Base-by-base conservation (phyloP, 2,888 invertebrate genomes). In the Ferrisia virgata region DNA sequence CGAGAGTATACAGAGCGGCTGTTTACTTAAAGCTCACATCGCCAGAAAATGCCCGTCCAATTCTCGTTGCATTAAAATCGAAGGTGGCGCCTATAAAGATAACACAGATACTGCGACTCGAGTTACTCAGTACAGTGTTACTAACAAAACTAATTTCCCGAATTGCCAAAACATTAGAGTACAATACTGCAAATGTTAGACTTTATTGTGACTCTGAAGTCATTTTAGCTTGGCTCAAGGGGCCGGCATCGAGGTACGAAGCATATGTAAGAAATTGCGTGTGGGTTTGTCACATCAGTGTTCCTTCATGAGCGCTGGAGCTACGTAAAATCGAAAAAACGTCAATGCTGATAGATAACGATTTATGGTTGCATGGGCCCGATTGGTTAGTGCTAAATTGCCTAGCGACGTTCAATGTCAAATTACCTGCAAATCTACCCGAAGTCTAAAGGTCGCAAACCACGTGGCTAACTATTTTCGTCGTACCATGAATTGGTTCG, bases 61-160 rank as follows among this genome's bases (percentile, higher is more conserved):
- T 25, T 18, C 33, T 81, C 5, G 53, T 85, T n/a, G 64, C 53
- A 11, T 58, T 82, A 11, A 85, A 85, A 85, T 40, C 79, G 22
- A 81, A 82, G 69, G 85, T 85, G 3, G 81, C 85, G 4, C 85
- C 85, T 1, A 5, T 69, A 8, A 85, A 69, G 31, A 25, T 81
- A 15, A 81, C 79, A 0, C n/a, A n/a, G n/a, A 79, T 86, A 11
- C 86, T 85, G 1, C 76, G 85, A 3, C 78, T 86, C 11, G 86
- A 86, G 78, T 36, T 86, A 39, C 85, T 85, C 31, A 85, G 79
- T 9, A 85, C 86, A 11, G 84, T 85, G 25, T n/a, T 86, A 72
- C 79, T 86, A 4, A 25, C 85, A 0, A 58, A 76, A 9, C 53
- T 86, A 18, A 22, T 85, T 5, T 2, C 69, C 1, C 82, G 39